Evolutionary conservation across 2,888 invertebrate genomes (phyloP), one percentile per base, ranked within the genome.

Genomic region (Eudemis profundana): DNA sequence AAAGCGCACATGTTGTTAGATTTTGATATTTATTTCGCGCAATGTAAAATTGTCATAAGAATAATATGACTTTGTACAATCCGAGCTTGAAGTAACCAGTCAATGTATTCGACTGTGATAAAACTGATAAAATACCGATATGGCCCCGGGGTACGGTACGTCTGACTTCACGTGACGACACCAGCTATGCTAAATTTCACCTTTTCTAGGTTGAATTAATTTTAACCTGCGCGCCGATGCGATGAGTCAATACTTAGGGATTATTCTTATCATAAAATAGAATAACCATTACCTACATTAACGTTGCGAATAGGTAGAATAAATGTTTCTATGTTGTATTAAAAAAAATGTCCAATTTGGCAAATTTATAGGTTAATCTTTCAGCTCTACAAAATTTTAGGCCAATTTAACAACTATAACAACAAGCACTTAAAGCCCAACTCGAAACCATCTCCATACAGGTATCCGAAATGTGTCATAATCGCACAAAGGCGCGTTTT

Each of bases 161-260:
- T n/a, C n/a, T n/a, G n/a, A n/a, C n/a, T 15, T 19, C 29, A 12
- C 14, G n/a, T 14, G 49, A 17, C 15, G 62, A 49, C 17, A 56
- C 53, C 51, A 15, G 29, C 21, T 23, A 46, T 49, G 47, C 47
- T 29, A 47, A 54, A 62, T 62, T 56, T 62, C 62, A 62, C 62
- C 42, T 63, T 56, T 56, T 56, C 47, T 63, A 56, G 56, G 56
- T 63, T 63, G 63, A 49, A 63, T 56, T n/a, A 63, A 33, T 42
- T 56, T 63, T 56, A 40, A 8, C 38, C 14, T 23, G 49, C 63
- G 56, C 12, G 47, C 46, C 56, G n/a, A 42, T 27, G 49, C 40
- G 40, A 56, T 63, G 63, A 63, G 14, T 56, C 63, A 49, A 4
- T 7, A 21, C 15, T 19, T 17, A 40, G 40, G 56, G 54, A 47